phyloP scores from a whole-genome alignment of 2,797 vertebrate species.

The Paedocypris micromegethes region DNA sequence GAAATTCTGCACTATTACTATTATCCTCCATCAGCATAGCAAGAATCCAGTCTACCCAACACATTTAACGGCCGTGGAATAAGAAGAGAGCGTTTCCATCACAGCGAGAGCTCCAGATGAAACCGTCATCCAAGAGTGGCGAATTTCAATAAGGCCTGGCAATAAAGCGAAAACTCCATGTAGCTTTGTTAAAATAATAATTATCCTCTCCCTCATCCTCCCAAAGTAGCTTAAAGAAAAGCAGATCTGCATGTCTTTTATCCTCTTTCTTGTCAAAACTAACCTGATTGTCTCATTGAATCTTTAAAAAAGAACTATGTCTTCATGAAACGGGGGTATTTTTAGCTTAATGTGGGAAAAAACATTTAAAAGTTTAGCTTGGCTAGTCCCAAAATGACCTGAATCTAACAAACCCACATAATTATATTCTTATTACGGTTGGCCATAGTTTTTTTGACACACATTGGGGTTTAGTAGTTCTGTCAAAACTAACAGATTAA shows the following conservation, averaged over 20 bases:
- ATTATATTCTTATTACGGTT: too few relatives aligned
- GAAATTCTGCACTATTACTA: not conserved
- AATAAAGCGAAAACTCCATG: conserved; percentile 26
- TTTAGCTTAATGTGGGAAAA: not conserved
- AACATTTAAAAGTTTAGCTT: not conserved
- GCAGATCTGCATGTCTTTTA: conserved; percentile 1
- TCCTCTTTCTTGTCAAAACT: conserved; percentile 26
- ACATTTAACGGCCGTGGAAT: conserved; percentile 21
- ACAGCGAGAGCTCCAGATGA: conserved; percentile 20
- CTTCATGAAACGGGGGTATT: not conserved
- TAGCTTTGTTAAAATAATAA: conserved; percentile 36
- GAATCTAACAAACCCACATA: too few relatives aligned
- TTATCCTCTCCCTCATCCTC: conserved; percentile 13
- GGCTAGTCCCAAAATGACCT: too few relatives aligned
- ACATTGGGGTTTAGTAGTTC: too few relatives aligned
- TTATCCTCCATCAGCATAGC: conserved; percentile 7
- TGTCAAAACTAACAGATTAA: too few relatives aligned
- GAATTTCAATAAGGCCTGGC: conserved; percentile 14
- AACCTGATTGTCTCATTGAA: conserved; percentile 8
- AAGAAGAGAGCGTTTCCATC: conserved; percentile 21
- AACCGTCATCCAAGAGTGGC: conserved; percentile 6
- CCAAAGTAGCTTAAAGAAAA: conserved; percentile 13
- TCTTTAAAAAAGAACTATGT: not conserved
- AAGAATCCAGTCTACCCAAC: conserved; percentile 8
- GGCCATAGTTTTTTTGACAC: too few relatives aligned